Conservation (phyloP, 2,113 vertebrate species). For the Xiphophorus maculatus region DNA sequence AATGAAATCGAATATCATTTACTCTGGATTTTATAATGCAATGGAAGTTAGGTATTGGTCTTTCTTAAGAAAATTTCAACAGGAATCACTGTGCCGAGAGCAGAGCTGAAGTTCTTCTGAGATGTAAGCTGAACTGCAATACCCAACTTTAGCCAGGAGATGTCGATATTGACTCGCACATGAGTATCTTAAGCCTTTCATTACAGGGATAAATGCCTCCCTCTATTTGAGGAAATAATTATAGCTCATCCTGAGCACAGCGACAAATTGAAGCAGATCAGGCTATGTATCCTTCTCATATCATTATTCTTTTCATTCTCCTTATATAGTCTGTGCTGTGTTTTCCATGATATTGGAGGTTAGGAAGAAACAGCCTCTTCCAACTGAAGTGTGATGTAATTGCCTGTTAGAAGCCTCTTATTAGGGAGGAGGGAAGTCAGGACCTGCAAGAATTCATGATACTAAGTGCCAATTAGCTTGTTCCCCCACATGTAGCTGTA, state of each 20-base stretch:
- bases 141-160: constrained; percentile 49
- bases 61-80: background rate
- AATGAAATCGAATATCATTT: background rate
- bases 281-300: constrained; percentile 6
- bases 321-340: background rate
- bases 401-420: constrained; percentile 57
- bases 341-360: constrained; percentile 42
- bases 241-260: background rate
- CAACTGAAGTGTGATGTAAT: constrained; percentile 56
- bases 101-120: background rate
- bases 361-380: constrained; percentile 16
- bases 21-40: background rate
- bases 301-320: background rate
- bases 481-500: constrained; percentile 22
- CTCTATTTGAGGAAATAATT: background rate
- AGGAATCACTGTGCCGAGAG: background rate
- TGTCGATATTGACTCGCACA: constrained; percentile 32
- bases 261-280: background rate
- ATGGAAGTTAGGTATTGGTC: background rate
- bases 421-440: constrained; percentile 46
- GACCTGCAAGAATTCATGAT: constrained; percentile 42
- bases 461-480: constrained; percentile 63
- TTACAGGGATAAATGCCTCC: background rate
- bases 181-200: background rate
- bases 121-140: constrained; percentile 29